Evolutionary conservation across 30 jellyfish, hydroid and myxozoan species (phyloP).

Genomic region (Cassiopea andromeda): DNA sequence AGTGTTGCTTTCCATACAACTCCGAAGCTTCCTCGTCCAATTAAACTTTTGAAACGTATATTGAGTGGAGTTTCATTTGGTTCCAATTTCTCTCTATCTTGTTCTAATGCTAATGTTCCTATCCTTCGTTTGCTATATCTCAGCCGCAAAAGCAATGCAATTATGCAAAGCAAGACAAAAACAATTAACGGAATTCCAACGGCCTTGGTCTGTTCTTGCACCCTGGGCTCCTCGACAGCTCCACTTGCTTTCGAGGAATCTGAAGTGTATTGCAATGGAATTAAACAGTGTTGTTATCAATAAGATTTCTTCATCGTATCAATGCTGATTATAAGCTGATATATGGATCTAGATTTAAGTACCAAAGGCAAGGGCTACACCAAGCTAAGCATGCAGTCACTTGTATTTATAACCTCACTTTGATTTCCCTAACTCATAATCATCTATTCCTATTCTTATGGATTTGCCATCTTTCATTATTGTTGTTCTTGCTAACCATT

Average conservation of each 20-base stretch:
- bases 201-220: constrained; percentile 15
- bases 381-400: too few species aligned
- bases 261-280: too few species aligned
- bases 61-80: constrained; percentile 32
- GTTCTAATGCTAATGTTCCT: not conserved
- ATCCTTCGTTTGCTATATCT: constrained; percentile 34
- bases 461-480: too few species aligned
- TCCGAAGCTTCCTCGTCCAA: constrained; percentile 73
- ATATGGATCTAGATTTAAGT: too few species aligned
- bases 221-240: constrained; percentile 21
- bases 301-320: too few species aligned
- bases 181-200: constrained; percentile 53
- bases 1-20: constrained; percentile 65
- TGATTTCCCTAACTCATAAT: too few species aligned
- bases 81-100: not conserved
- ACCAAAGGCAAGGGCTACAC: too few species aligned
- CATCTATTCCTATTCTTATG: too few species aligned
- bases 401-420: too few species aligned
- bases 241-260: not conserved
- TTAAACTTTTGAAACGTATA: constrained; percentile 37
- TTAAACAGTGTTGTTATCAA: too few species aligned
- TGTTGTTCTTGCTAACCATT: too few species aligned
- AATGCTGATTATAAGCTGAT: too few species aligned
- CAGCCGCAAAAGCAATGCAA: constrained; percentile 1
- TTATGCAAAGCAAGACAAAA: constrained; percentile 35